These are phyloP conservation scores for Rhagoletis pomonella DNA, from an alignment of 1,140 invertebrate genomes.

Conservation along the genomic window DNA sequence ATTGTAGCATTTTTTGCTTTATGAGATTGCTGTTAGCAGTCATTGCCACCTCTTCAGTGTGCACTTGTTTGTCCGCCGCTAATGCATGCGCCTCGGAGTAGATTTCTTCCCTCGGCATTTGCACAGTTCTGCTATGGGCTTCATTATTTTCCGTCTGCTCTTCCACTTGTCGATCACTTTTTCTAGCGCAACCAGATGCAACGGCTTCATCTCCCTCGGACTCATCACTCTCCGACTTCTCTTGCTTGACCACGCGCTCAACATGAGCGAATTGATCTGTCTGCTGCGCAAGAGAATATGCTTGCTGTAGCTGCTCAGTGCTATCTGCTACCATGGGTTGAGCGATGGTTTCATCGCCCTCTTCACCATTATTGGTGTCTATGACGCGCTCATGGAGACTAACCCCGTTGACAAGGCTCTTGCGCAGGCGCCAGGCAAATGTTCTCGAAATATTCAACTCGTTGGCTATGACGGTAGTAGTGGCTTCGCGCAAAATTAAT, in stretches of 20 bases:
- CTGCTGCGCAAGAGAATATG: not conserved
- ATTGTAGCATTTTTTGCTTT: slow-evolving; percentile 21
- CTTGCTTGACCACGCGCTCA: slow-evolving; percentile 18
- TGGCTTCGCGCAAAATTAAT: slow-evolving; percentile 70
- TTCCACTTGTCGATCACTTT: slow-evolving; percentile 12
- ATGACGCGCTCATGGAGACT: slow-evolving; percentile 70
- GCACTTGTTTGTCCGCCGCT: not conserved
- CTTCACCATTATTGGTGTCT: slow-evolving; percentile 63
- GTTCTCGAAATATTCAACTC: slow-evolving; percentile 72
- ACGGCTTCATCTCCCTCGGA: slow-evolving; percentile 17
- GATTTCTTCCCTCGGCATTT: not conserved
- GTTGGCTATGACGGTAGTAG: slow-evolving; percentile 71
- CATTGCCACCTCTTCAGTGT: not conserved
- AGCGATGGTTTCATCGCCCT: slow-evolving; percentile 61
- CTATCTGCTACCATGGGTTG: slow-evolving; percentile 54
- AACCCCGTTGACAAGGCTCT: slow-evolving; percentile 71
- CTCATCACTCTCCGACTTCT: slow-evolving; percentile 7
- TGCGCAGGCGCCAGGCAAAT: slow-evolving; percentile 71
- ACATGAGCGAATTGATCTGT: not conserved
- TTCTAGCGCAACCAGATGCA: not conserved
- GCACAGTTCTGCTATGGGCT: not conserved
- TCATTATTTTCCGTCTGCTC: not conserved
- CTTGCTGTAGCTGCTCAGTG: slow-evolving; percentile 20
- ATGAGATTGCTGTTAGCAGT: not conserved
- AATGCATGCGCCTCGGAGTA: not conserved